A percentile compares a stretch with the other conserved stretches of the same genome.
Conservation (phyloP, 2,797 vertebrate species). For the Momotus momota region DNA sequence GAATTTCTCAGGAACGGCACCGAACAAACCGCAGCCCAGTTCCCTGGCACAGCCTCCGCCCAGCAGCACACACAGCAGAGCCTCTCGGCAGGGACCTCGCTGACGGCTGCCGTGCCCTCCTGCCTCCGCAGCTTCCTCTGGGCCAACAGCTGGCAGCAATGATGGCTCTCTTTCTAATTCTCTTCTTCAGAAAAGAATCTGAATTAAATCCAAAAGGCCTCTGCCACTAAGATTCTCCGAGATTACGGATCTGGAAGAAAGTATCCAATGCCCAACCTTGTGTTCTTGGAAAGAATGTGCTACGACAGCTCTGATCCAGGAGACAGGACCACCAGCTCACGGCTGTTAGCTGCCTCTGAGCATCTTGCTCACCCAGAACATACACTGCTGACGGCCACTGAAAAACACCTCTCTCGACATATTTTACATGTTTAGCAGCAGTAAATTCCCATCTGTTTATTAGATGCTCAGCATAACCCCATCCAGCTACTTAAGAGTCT, state of each 20-base stretch:
- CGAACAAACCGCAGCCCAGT: not conserved
- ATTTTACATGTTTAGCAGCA: not conserved
- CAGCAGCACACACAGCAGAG: accelerated
- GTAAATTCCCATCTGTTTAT: not conserved
- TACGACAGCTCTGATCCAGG: not conserved
- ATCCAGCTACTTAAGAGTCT: not conserved
- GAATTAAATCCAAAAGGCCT: not conserved
- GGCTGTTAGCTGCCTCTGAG: not conserved
- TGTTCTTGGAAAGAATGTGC: not conserved
- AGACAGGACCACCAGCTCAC: not conserved
- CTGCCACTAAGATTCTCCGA: not conserved
- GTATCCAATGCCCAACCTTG: not conserved
- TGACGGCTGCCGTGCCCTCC: not conserved
- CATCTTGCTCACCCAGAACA: not conserved
- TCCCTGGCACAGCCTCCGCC: accelerated
- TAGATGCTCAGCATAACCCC: not conserved
- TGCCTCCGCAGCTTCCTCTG: not conserved
- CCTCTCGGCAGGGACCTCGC: not conserved
- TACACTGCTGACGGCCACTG: not conserved
- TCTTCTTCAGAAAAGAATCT: not conserved
- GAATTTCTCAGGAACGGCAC: not conserved
- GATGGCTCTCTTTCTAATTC: not conserved
- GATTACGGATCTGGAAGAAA: not conserved
- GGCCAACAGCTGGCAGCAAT: not conserved
- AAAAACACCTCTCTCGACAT: not conserved